Evolutionary conservation across 2,113 vertebrate genomes (phyloP), one percentile per base, ranked within the genome.

Genomic region (Clinocottus analis): DNA sequence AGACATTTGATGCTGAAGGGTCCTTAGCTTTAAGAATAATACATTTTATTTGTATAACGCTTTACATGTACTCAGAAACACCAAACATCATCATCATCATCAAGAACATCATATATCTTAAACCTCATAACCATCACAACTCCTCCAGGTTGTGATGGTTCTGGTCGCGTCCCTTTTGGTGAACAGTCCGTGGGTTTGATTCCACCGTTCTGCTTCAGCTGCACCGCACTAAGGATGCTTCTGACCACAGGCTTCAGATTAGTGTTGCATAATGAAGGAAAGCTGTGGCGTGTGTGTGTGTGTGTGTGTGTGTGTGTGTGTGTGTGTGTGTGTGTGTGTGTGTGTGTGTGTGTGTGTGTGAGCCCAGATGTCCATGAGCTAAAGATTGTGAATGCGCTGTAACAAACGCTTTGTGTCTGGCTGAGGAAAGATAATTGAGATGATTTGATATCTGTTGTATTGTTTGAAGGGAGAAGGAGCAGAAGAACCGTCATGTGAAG

Each of bases 241-340:
- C 37, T 64, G 29, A 73, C 51, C 51, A 0, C 69, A 55, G 74
- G 49, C 74, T 56, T 62, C 68, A 80, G 76, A 70, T 85, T 69
- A 64, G 43, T 68, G 82, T 79, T 65, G 68, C 72, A 77, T 73
- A 70, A 82, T 76, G 63, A 65, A 25, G 29, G 45, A 76, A 68
- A 83, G 64, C 67, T 77, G 66, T 73, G 73, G 11, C 7, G 68
- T 19, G 8, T 62, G 49, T 68, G 13, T 11, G 27, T 49, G 56
- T 41, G 68, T 19, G 8, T 62, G 56, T 63, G 17, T 8, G 31
- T 37, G 45, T 77, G 66, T 72, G 73, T 39, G 39, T 39, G 39
- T 12, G 39, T 11, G 39, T 39, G 39, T 3, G 10, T 39, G 39
- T 11, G 39, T 37, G 37, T n/a, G 65, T 53, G 67, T 11, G 5